Evolutionary conservation across 2,797 vertebrate species (phyloP).

Genomic region (Sebastes steindachneri): DNA sequence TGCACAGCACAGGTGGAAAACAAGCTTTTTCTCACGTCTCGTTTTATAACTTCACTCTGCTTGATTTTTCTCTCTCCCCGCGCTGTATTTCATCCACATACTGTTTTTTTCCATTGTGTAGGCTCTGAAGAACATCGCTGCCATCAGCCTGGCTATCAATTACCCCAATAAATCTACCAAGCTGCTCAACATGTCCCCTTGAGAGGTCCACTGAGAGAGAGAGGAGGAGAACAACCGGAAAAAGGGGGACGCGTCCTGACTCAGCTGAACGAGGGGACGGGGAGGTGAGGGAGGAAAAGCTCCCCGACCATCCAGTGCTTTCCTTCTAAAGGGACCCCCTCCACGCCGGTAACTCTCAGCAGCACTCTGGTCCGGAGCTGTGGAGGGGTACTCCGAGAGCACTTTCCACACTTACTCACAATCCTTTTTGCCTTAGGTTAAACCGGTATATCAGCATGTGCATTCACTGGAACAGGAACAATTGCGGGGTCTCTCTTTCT

Average conservation of each 20-base stretch:
- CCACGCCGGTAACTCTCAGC: conserved; percentile 24
- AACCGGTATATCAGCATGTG: conserved; percentile 71
- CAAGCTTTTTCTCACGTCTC: neutral
- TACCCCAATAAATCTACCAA: conserved; percentile 97
- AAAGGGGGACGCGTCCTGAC: conserved; percentile 40
- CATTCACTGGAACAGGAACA: conserved; percentile 59
- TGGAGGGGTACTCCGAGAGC: conserved; percentile 41
- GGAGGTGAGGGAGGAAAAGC: conserved; percentile 3
- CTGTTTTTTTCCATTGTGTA: conserved; percentile 57
- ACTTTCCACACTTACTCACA: conserved; percentile 65
- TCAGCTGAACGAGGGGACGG: conserved; percentile 24
- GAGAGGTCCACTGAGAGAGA: conserved; percentile 50
- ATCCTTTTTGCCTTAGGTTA: conserved; percentile 78
- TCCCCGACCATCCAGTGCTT: conserved; percentile 27
- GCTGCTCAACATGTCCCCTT: conserved; percentile 88
- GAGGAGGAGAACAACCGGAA: neutral
- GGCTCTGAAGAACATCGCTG: conserved; percentile 97
- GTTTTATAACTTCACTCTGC: neutral
- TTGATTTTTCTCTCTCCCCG: neutral
- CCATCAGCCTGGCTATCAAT: conserved; percentile 98
- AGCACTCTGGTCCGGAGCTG: conserved; percentile 40
- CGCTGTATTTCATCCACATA: conserved; percentile 18
- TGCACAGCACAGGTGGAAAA: neutral
- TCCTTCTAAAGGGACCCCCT: conserved; percentile 24
- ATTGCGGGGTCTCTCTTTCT: conserved; percentile 4